Evolutionary conservation across 2,888 invertebrate genomes (phyloP), one percentile per base, ranked within the genome.

Genomic region (Perizoma flavofasciatum): DNA sequence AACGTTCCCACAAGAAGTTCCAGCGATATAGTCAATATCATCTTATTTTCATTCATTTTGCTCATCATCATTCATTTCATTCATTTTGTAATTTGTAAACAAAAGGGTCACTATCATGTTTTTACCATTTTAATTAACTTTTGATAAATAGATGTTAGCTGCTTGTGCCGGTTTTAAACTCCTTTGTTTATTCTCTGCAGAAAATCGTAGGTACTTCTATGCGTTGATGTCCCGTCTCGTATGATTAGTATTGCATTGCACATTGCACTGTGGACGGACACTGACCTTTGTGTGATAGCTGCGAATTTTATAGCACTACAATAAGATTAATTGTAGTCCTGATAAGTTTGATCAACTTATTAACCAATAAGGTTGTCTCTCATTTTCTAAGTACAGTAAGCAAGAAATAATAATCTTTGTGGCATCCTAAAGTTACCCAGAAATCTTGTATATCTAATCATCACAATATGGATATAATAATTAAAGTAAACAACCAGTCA

Each of bases 401-500:
- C 37, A 37, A 37, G 4, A 7, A 37, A 6, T 11, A 46, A n/a
- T n/a, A n/a, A n/a, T n/a, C 22, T 45, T 22, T 5, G 22, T 43
- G 11, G 43, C 22, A 22, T 7, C 22, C 45, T 6, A 41, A 41
- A 41, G 10, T 41, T 41, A 5, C 41, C 10, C 5, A 5, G 0
- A 41, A 41, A 41, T 5, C 10, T 45, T 45, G 32, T 32, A 0
- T 11, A 6, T 5, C 11, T 11, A 11, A 44, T 3, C 6, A 8
- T 3, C n/a, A 35, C n/a, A 55, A 5, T 53, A 93, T 93, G 93
- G 93, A 93, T 67, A 75, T 88, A 50, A 72, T 93, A 54, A 82
- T 93, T 55, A 88, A 88, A 77, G 81, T 93, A 52, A 93, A 93
- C 70, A 93, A 91, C 73, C 93, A 93, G 74, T 89, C 93, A 2